A percentile compares a stretch with the other conserved stretches of the same genome.
phyloP scores from a whole-genome alignment of 2,797 vertebrate genomes.

The Molothrus ater region DNA sequence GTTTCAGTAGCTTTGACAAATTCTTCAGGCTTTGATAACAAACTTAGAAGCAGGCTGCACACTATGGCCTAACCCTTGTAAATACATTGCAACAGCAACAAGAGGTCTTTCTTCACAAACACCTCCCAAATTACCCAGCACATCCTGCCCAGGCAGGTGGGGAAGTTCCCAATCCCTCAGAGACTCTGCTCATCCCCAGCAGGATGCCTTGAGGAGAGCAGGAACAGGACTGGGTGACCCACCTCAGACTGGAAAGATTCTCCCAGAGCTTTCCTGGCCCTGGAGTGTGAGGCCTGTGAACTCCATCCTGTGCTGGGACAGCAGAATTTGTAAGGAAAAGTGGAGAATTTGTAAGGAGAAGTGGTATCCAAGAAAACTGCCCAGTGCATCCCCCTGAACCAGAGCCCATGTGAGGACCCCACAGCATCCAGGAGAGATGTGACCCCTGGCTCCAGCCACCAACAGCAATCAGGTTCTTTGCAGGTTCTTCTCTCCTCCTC shows the following conservation, averaged over 20 bases:
- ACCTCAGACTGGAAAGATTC: neutral
- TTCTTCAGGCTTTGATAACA: neutral
- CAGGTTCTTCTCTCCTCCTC: neutral
- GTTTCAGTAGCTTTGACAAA: neutral
- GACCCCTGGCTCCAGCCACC: neutral
- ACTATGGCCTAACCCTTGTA: neutral
- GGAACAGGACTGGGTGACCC: neutral
- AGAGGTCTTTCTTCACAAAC: neutral
- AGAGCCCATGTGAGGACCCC: accelerated
- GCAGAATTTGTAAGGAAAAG: neutral
- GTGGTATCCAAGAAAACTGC: neutral
- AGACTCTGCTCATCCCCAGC: neutral
- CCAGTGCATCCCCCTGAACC: neutral
- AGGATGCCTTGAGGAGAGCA: neutral
- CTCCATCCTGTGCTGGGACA: neutral
- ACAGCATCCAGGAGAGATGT: neutral
- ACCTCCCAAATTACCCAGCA: neutral
- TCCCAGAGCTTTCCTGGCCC: neutral
- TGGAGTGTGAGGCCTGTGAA: neutral
- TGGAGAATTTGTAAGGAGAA: neutral
- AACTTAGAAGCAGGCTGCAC: neutral
- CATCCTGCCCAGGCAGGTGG: neutral
- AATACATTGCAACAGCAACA: neutral
- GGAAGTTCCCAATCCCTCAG: neutral
- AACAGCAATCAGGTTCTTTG: neutral